Evolutionary conservation across 2,113 vertebrate genomes (phyloP), one percentile per base, ranked within the genome.

Genomic region (Piaya cayana): DNA sequence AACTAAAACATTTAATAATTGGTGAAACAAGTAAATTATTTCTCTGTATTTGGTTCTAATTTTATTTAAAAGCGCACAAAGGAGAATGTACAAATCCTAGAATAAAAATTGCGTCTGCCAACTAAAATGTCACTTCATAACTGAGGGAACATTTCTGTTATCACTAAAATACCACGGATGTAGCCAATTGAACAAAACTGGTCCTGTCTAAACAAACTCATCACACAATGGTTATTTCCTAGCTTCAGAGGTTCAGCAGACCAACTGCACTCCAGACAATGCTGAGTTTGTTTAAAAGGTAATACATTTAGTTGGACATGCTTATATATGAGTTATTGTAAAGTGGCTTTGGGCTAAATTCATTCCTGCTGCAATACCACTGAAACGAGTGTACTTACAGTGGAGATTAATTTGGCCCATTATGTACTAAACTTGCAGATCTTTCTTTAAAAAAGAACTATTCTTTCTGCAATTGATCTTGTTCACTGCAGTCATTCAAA

Each of bases 151-250:
- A 87, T 96, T 97, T 93, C 74, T 95, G 92, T 86, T 93, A 79
- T 85, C 89, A 65, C 92, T 92, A 95, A 95, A 97, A 97, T 97
- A 93, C 94, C 86, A 0, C 2, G 14, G 91, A 95, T 89, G 92
- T 96, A 97, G 94, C 94, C 96, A 92, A 69, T 95, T 95, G 95
- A 92, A 97, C 94, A 94, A 93, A 95, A 96, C 75, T 85, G 77
- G 83, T 60, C 79, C 89, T 97, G 70, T 92, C 92, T 95, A 95
- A 96, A 95, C 91, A 95, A 95, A 93, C 91, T 79, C 65, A 25
- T 15, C 70, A 84, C 81, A 97, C 94, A 97, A 95, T 92, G 70
- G 89, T 71, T 64, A 72, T 83, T 65, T 96, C 89, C 95, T 56
- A 85, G 74, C 83, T 90, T 90, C 90, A 93, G 95, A 94, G 58